Evolutionary conservation across 2,888 invertebrate species (phyloP), one percentile per base, ranked within the genome.

Genomic region (Acholoe squamosa): DNA sequence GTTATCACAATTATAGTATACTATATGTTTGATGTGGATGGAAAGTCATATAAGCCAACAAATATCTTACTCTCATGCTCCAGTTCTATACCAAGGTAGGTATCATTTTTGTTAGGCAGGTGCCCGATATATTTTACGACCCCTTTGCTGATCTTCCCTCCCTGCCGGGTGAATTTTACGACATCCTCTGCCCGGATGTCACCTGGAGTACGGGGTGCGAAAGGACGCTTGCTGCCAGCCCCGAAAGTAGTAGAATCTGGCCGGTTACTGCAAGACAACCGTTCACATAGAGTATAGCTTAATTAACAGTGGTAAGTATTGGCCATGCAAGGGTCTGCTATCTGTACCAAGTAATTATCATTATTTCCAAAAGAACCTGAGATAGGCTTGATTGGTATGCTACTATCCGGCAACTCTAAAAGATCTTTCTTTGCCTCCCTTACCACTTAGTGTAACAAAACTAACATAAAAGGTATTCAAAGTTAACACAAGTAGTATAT

Each of bases 11-110:
- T n/a, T n/a, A n/a, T n/a, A n/a, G n/a, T n/a, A n/a, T n/a, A n/a
- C n/a, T n/a, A 43, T 7, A 43, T 43, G 43, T 43, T 43, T 7
- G 43, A 43, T 43, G 43, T 43, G 43, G 10, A 43, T 43, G 43
- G n/a, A 43, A 43, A 43, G 3, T 7, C 43, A 7, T 43, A 43
- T 43, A 43, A 43, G 10, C 3, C 5, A 43, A 43, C 43, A 43
- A 43, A 43, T 43, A 25, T 28, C 93, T 91, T 91, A 95, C 95
- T 95, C 94, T 96, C 95, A 92, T 94, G 94, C 90, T 96, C 95
- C n/a, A 96, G 92, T 91, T 96, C 96, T 56, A 96, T 93, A 0
- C 96, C 96, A 0, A 95, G 93, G 92, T 95, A 96, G 16, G 94
- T 94, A 92, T 95, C 95, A 77, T 94, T 94, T 84, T 95, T 93